A percentile compares a stretch with the other conserved stretches of the same genome.
Evolutionary conservation across 37 sponge, comb jelly and placozoan species (phyloP).

Genomic region (Ephydatia muelleri): DNA sequence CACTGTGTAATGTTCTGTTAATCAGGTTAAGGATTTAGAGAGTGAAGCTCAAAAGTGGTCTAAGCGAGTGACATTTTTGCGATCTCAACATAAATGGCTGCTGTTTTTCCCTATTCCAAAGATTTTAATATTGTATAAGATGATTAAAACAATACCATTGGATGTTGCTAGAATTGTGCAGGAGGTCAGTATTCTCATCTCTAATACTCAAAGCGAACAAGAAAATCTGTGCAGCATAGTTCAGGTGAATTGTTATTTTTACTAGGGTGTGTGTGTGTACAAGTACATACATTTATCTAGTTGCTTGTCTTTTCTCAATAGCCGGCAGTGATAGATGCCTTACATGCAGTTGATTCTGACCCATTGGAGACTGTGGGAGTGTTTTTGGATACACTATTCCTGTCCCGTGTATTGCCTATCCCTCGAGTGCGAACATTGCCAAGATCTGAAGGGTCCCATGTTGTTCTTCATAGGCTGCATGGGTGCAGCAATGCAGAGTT

Average conservation of each 20-base stretch:
- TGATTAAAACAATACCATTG: constrained; percentile 3
- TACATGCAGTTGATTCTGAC: neutral
- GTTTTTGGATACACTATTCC: neutral
- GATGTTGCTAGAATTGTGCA: constrained; percentile 11
- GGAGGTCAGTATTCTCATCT: constrained; percentile 52
- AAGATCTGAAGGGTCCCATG: neutral
- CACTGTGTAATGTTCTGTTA: neutral
- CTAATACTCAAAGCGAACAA: constrained; percentile 17
- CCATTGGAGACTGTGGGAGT: neutral
- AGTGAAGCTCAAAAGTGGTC: constrained; percentile 46
- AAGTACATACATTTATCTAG: no score
- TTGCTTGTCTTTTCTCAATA: neutral
- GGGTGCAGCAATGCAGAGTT: constrained; percentile 36
- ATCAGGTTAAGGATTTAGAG: constrained; percentile 26
- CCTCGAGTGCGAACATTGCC: neutral
- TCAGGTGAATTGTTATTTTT: neutral
- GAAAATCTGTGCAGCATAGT: constrained; percentile 29
- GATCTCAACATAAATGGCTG: constrained; percentile 42
- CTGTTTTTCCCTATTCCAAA: constrained; percentile 76
- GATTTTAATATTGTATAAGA: constrained; percentile 28
- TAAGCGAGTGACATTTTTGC: constrained; percentile 30
- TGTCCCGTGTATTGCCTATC: neutral
- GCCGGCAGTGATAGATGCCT: neutral
- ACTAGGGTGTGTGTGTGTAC: neutral
- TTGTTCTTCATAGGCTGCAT: constrained; percentile 34